Conservation (phyloP, 2,888 invertebrate species). For the Thecophora atra region DNA sequence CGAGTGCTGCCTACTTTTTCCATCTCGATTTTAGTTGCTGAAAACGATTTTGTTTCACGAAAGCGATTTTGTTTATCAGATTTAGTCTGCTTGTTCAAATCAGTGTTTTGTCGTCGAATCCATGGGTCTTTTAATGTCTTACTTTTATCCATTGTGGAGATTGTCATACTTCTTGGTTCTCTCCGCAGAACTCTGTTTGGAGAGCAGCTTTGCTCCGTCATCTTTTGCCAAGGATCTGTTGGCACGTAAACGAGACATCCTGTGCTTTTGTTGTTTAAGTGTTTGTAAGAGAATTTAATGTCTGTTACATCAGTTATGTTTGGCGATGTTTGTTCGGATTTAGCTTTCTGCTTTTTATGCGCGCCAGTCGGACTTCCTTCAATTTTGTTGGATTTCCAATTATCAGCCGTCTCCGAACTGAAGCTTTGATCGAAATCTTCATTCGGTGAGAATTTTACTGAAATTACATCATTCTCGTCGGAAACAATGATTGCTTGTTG, state of each 20-base stretch:
- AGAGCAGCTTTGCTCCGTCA: conserved; percentile 45
- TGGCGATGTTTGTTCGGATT: conserved; percentile 66
- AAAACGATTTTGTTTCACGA: conserved; percentile 55
- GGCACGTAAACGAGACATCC: conserved; percentile 61
- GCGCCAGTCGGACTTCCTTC: background rate
- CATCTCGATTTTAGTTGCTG: conserved; percentile 52
- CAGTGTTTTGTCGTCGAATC: conserved; percentile 54
- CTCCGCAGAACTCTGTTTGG: conserved; percentile 3
- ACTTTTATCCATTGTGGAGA: background rate
- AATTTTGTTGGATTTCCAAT: conserved; percentile 22
- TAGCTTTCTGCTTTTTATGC: conserved; percentile 46
- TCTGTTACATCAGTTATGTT: conserved; percentile 57
- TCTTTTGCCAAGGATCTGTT: conserved; percentile 65
- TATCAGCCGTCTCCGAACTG: conserved; percentile 19
- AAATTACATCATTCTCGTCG: conserved; percentile 52
- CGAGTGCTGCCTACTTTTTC: conserved; percentile 43
- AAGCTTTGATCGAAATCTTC: conserved; percentile 48
- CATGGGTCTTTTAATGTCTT: conserved; percentile 54
- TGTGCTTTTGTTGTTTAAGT: conserved; percentile 56
- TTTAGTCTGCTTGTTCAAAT: conserved; percentile 24
- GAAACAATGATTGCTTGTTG: conserved; percentile 55
- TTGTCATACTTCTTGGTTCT: conserved; percentile 6
- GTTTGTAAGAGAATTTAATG: conserved; percentile 52
- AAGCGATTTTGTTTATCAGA: conserved; percentile 49
- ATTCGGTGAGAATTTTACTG: conserved; percentile 53